Percentiles rank a stretch among this genome's conserved stretches.
Evolutionary conservation across 2,888 invertebrate species (phyloP).

Genomic region (Eurytoma adleriae): DNA sequence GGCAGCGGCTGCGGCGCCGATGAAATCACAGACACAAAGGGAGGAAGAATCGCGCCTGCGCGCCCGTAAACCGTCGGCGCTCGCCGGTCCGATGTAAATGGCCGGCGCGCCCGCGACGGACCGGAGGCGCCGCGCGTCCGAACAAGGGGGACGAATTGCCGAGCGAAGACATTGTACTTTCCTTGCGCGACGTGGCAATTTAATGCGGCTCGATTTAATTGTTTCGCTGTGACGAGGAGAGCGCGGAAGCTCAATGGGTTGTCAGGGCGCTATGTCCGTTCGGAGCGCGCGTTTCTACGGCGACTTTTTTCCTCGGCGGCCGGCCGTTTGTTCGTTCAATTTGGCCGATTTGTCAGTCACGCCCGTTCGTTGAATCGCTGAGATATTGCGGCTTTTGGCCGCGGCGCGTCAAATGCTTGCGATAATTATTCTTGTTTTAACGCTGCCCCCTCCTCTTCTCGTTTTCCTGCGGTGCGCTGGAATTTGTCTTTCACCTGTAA

Average conservation of each 20-base stretch:
- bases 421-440: too few species aligned
- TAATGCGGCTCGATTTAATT: slow-evolving; percentile 48
- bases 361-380: slow-evolving; percentile 24
- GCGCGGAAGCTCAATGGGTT: slow-evolving; percentile 23
- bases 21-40: slow-evolving; percentile 11
- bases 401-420: too few species aligned
- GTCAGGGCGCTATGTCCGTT: background rate
- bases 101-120: slow-evolving; percentile 3
- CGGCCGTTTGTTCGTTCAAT: slow-evolving; percentile 12
- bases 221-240: slow-evolving; percentile 29
- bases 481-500: too few species aligned
- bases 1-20: background rate
- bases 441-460: too few species aligned
- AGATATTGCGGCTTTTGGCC: slow-evolving; percentile 9
- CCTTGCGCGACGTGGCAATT: slow-evolving; percentile 16
- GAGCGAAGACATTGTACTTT: slow-evolving; percentile 21
- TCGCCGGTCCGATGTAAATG: background rate
- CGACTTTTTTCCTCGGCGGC: background rate
- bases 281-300: background rate
- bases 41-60: slow-evolving; percentile 6
- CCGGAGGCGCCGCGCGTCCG: background rate
- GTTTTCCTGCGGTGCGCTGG: too few species aligned
- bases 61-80: too few species aligned
- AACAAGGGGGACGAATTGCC: slow-evolving; percentile 31
- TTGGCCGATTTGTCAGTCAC: slow-evolving; percentile 28